Evolutionary conservation across 2,888 invertebrate species (phyloP), one percentile per base, ranked within the genome.

Genomic region (Athalia rosae): DNA sequence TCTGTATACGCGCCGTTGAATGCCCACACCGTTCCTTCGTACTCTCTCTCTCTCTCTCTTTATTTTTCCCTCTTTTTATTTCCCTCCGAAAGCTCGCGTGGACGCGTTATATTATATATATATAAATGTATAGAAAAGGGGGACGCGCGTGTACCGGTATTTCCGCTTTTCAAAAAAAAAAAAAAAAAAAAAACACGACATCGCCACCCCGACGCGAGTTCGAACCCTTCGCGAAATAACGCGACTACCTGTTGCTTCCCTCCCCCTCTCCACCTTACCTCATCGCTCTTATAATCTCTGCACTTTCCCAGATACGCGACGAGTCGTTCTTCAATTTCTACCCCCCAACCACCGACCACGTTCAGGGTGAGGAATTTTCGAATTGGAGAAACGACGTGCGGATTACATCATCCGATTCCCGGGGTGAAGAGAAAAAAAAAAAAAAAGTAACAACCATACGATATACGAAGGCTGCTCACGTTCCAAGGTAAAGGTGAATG

Each of bases 201-300:
- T 28, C 28, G 28, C 28, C 28, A 28, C 28, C 28, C 28, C 28
- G 28, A 48, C 11, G n/a, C 64, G 13, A n/a, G 8, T 45, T 50
- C 6, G 5, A 28, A 41, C 53, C 43, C 5, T 50, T 53, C 56
- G 41, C 7, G 53, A 45, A 61, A 63, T 7, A 15, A 41, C 58
- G 47, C 41, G 71, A 63, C 74, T 76, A 77, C 82, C 82, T 83
- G 84, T 80, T 73, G 79, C 79, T 15, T 66, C 74, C 15, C 67
- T 64, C 47, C 47, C 63, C 13, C 45, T n/a, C n/a, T n/a, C n/a
- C 63, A 8, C 74, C 47, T 15, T 56, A 15, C n/a, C 45, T n/a
- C n/a, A 2, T 28, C 28, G 28, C 28, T 28, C 28, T 28, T 28
- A 28, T 28, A 28, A 28, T 28, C 28, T 28, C n/a, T n/a, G n/a